These are phyloP conservation scores for Belonocnema kinseyi DNA, from an alignment of 1,140 invertebrate species.

Conservation along the genomic window DNA sequence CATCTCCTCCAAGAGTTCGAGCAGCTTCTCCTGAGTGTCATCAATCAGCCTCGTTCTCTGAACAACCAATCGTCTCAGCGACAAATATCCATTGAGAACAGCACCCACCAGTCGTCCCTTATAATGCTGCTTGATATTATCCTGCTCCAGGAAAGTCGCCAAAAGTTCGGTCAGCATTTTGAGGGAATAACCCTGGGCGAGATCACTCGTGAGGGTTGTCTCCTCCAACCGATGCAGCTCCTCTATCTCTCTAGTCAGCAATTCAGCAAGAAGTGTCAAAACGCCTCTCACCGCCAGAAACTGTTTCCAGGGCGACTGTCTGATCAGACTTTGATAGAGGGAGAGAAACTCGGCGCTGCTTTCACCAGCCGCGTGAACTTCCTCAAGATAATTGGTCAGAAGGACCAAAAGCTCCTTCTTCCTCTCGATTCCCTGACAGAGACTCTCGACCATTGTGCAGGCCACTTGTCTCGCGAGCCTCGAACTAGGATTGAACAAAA, in stretches of 20 bases:
- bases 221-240: slow-evolving; percentile 91
- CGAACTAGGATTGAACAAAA: slow-evolving; percentile 94
- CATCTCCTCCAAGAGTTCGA: slow-evolving; percentile 97
- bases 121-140: slow-evolving; percentile 89
- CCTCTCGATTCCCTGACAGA: slow-evolving; percentile 84
- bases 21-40: slow-evolving; percentile 96
- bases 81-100: slow-evolving; percentile 95
- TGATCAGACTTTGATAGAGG: slow-evolving; percentile 90
- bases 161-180: slow-evolving; percentile 92
- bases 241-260: slow-evolving; percentile 92
- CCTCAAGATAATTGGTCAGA: slow-evolving; percentile 91
- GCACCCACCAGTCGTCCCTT: slow-evolving; percentile 92
- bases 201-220: slow-evolving; percentile 93
- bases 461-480: slow-evolving; percentile 91
- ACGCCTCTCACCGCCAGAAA: slow-evolving; percentile 93
- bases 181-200: slow-evolving; percentile 93
- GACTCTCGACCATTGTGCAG: slow-evolving; percentile 90
- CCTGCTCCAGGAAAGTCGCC: slow-evolving; percentile 88
- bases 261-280: slow-evolving; percentile 87
- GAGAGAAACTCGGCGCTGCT: slow-evolving; percentile 93
- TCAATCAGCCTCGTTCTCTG: slow-evolving; percentile 96
- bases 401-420: slow-evolving; percentile 89
- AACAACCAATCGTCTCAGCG: slow-evolving; percentile 91
- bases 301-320: slow-evolving; percentile 92
- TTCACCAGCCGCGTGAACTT: slow-evolving; percentile 90